Conservation (phyloP, 1,140 invertebrate genomes). For the Pseudomyrmex dendroicus region DNA sequence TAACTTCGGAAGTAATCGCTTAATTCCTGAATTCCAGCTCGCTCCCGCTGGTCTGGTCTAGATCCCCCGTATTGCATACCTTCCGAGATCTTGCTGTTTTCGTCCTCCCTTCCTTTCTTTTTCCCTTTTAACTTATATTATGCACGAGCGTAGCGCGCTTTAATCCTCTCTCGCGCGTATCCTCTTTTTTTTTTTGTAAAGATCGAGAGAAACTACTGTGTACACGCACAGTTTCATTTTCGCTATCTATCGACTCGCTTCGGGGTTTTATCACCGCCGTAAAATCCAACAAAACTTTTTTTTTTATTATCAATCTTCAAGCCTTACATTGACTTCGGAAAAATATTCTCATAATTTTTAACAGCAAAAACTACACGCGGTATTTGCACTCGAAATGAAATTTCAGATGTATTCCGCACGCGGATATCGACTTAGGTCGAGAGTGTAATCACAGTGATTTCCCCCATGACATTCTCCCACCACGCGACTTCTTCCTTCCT, state of each 20-base stretch:
- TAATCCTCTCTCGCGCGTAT: slow-evolving; percentile 8
- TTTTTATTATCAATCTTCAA: not conserved
- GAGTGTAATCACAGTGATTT: slow-evolving; percentile 37
- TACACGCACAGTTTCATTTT: not conserved
- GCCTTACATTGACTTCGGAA: not conserved
- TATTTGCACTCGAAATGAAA: too few relatives aligned
- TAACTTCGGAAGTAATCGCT: slow-evolving; percentile 76
- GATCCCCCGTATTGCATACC: slow-evolving; percentile 30
- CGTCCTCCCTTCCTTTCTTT: not conserved
- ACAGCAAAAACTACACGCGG: not conserved
- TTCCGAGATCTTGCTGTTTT: slow-evolving; percentile 28
- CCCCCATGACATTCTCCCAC: not conserved
- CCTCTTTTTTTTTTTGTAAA: not conserved
- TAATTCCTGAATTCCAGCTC: slow-evolving; percentile 69
- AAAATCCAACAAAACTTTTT: slow-evolving; percentile 1
- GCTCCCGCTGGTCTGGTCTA: slow-evolving; percentile 51
- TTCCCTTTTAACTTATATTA: not conserved
- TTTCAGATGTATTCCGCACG: too few relatives aligned
- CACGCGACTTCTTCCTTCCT: not conserved
- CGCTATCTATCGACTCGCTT: not conserved
- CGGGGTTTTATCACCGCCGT: not conserved
- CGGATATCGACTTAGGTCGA: not conserved
- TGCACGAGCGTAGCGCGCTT: not conserved
- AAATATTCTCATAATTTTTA: slow-evolving; percentile 9
- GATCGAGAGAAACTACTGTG: not conserved